Percentiles rank a stretch among this genome's conserved stretches.
Conservation (phyloP, 2,797 vertebrate genomes). For the Distichodus sexfasciatus region DNA sequence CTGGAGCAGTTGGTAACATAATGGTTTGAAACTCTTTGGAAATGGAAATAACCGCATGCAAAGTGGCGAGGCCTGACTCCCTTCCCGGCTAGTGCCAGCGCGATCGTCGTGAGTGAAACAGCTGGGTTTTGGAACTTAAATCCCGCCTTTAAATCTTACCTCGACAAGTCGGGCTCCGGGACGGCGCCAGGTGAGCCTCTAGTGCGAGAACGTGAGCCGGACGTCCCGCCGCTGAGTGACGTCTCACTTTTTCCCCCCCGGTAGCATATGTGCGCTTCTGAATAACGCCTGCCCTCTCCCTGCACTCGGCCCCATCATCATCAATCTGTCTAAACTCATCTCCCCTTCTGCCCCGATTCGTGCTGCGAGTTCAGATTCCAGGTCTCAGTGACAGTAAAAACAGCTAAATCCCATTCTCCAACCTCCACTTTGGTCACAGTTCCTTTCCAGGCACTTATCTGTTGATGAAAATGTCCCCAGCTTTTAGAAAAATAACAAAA, state of each 20-base stretch:
- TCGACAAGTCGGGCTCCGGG: background rate
- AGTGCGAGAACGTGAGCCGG: background rate
- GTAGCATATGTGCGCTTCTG: constrained; percentile 22
- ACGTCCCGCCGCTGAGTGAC: background rate
- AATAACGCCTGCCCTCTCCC: constrained; percentile 46
- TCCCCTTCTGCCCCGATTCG: constrained; percentile 50
- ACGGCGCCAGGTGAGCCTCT: background rate
- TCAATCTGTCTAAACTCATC: constrained; percentile 52
- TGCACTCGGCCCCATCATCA: constrained; percentile 49
- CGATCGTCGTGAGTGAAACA: background rate
- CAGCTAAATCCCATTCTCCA: background rate
- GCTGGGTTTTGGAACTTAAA: background rate
- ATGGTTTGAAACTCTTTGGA: no score
- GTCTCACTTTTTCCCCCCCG: constrained; percentile 32
- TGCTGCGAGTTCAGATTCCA: constrained; percentile 53
- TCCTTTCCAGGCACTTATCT: background rate
- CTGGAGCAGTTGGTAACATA: no score
- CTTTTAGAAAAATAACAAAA: no score
- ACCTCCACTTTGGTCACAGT: background rate
- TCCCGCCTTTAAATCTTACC: background rate
- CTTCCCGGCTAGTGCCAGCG: no score
- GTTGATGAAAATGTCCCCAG: background rate
- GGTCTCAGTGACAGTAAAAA: constrained; percentile 31
- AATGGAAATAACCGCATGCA: no score
- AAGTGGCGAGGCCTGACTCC: no score